Conservation (phyloP, 2,113 vertebrate genomes). For the Otis tarda region DNA sequence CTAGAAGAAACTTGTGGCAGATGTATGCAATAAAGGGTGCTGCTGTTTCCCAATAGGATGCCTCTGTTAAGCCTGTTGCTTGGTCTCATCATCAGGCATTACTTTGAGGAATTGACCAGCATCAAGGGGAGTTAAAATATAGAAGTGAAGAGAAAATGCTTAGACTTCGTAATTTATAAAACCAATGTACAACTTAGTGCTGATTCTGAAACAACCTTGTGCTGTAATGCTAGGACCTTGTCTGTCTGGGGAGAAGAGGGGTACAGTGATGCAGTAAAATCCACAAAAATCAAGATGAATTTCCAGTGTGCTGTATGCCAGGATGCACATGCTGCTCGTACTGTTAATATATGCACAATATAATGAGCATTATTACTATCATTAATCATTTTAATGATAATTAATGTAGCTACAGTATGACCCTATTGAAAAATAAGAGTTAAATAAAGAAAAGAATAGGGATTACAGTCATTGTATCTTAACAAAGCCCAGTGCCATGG, state of each 20-base stretch:
- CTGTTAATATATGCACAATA: neutral
- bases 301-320: neutral
- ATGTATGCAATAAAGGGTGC: neutral
- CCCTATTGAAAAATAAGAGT: neutral
- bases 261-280: neutral
- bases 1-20: neutral
- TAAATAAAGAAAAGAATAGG: neutral
- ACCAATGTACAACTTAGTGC: neutral
- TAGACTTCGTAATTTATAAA: neutral
- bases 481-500: neutral
- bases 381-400: slow-evolving; percentile 20
- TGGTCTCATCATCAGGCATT: rapidly evolving
- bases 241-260: neutral
- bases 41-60: neutral
- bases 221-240: neutral
- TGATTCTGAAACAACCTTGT: neutral
- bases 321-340: neutral
- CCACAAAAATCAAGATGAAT: neutral
- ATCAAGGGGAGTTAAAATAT: neutral
- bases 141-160: neutral
- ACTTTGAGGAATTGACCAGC: neutral
- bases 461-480: neutral
- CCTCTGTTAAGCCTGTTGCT: neutral
- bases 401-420: neutral
- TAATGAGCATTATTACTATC: neutral